Percentiles rank a stretch among this genome's conserved stretches.
Conservation (phyloP, 1,140 invertebrate species). For the Kradibia gibbosae region DNA sequence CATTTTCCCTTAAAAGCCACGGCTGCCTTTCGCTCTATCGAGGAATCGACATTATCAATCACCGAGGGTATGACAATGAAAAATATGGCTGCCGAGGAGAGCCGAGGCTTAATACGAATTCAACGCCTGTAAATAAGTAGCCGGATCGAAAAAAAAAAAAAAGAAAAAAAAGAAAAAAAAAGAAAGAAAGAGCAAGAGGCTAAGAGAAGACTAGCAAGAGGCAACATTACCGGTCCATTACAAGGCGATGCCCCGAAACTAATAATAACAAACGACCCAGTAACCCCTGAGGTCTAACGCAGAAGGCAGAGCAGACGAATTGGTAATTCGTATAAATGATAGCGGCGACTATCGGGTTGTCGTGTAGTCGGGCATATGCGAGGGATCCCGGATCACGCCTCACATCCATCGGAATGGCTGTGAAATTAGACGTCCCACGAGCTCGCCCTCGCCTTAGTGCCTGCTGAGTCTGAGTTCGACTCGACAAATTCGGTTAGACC, state of each 20-base stretch:
- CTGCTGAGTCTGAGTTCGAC: slow-evolving; percentile 49
- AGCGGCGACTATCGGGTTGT: slow-evolving; percentile 56
- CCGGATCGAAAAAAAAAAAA: too few species aligned
- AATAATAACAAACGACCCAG: slow-evolving; percentile 71
- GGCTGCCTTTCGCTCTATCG: background rate
- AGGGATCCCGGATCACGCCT: slow-evolving; percentile 50
- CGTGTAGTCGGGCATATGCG: slow-evolving; percentile 1
- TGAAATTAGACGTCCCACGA: slow-evolving; percentile 67
- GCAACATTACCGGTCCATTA: slow-evolving; percentile 39
- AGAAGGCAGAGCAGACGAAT: background rate
- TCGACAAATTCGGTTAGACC: slow-evolving; percentile 69
- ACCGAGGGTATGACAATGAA: background rate
- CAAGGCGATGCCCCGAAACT: slow-evolving; percentile 56
- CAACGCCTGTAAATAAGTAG: background rate
- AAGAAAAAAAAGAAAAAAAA: background rate
- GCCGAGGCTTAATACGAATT: background rate
- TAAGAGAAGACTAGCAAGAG: background rate
- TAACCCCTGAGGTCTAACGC: slow-evolving; percentile 52
- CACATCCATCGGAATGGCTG: slow-evolving; percentile 64
- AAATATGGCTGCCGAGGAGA: background rate
- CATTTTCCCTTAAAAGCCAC: background rate
- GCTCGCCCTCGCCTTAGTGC: slow-evolving; percentile 45
- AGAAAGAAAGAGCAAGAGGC: background rate
- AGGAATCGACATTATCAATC: slow-evolving; percentile 27
- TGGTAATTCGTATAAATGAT: slow-evolving; percentile 72